These are phyloP conservation scores for Ochlodes sylvanus DNA, from an alignment of 2,888 invertebrate species.

Conservation along the genomic window DNA sequence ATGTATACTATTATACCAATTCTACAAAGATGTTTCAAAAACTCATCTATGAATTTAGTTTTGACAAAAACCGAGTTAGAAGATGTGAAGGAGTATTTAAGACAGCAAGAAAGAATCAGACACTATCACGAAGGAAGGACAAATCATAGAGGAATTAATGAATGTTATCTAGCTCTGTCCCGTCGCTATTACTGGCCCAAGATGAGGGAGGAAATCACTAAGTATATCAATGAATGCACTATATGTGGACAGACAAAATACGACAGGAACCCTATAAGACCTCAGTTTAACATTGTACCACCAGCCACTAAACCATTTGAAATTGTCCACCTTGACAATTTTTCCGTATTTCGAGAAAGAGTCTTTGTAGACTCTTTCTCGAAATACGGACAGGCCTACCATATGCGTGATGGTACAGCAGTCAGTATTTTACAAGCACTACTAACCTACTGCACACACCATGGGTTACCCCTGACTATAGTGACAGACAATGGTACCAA, in stretches of 20 bases:
- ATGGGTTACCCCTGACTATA: too few relatives aligned
- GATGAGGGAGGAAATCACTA: constrained; percentile 44
- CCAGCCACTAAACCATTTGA: constrained; percentile 38
- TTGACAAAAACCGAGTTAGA: constrained; percentile 43
- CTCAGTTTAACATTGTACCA: constrained; percentile 35
- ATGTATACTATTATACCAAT: constrained; percentile 39
- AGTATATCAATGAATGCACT: constrained; percentile 43
- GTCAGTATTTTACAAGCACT: too few relatives aligned
- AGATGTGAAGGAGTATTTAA: constrained; percentile 44
- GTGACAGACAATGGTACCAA: too few relatives aligned
- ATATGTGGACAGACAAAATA: constrained; percentile 39
- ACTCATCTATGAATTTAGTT: constrained; percentile 44
- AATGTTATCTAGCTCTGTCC: neutral
- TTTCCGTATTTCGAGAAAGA: constrained; percentile 30
- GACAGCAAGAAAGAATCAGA: constrained; percentile 46
- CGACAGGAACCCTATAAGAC: constrained; percentile 37
- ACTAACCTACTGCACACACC: too few relatives aligned
- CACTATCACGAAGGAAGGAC: constrained; percentile 23
- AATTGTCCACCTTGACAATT: constrained; percentile 38
- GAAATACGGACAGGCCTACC: too few relatives aligned
- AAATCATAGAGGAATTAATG: constrained; percentile 4
- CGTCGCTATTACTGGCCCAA: constrained; percentile 36
- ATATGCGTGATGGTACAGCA: too few relatives aligned
- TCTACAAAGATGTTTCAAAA: constrained; percentile 42
- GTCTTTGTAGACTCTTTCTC: neutral